Evolutionary conservation across 2,797 vertebrate species (phyloP).

Genomic region (Ibycter americanus): DNA sequence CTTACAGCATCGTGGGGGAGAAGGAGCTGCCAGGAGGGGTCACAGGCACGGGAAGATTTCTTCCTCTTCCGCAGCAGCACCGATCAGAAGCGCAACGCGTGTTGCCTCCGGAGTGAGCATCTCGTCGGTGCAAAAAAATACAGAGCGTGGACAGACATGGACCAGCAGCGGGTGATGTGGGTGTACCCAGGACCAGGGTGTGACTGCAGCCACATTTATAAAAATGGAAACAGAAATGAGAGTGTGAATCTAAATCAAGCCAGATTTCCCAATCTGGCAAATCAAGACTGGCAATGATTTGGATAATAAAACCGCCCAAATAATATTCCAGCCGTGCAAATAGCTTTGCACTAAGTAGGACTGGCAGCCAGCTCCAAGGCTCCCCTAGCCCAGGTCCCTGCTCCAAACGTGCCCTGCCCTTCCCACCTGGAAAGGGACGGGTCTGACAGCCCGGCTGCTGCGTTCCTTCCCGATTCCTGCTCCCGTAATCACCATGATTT

Average conservation of each 20-base stretch:
- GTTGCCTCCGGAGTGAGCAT: background rate
- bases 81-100: background rate
- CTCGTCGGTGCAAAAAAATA: background rate
- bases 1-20: background rate
- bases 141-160: background rate
- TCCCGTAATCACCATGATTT: background rate
- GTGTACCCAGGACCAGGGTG: background rate
- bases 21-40: background rate
- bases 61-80: background rate
- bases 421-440: background rate
- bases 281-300: slow-evolving; percentile 1
- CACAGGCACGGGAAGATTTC: background rate
- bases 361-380: background rate
- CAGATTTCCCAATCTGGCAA: background rate
- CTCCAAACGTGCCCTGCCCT: accelerated
- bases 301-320: slow-evolving; percentile 43
- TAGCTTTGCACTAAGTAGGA: background rate
- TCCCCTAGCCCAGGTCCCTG: background rate
- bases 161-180: background rate
- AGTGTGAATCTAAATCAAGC: slow-evolving; percentile 38
- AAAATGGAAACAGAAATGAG: slow-evolving; percentile 48
- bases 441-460: slow-evolving; percentile 34
- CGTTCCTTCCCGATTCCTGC: background rate
- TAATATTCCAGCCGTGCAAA: slow-evolving; percentile 44
- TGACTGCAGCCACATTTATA: background rate